A percentile compares a stretch with the other conserved stretches of the same genome.
phyloP scores from a whole-genome alignment of 2,113 vertebrate genomes.

The Periophthalmodon schlosseri region DNA sequence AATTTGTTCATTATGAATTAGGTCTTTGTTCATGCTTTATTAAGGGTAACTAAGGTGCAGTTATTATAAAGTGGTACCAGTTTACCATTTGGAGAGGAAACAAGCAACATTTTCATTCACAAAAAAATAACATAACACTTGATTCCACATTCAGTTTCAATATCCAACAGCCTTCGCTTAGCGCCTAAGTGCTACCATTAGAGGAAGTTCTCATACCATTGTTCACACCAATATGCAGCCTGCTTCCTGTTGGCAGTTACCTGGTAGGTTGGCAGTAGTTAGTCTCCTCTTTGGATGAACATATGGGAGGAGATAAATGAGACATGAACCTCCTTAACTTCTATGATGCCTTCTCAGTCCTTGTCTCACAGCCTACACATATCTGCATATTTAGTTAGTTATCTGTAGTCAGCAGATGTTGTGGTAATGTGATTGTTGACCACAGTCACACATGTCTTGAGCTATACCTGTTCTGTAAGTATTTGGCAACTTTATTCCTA shows the following conservation, averaged over 20 bases:
- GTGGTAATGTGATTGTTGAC: constrained; percentile 53
- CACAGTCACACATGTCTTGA: constrained; percentile 25
- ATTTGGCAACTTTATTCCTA: too few relatives aligned
- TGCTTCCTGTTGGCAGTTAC: constrained; percentile 64
- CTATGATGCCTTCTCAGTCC: background rate
- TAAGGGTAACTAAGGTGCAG: too few relatives aligned
- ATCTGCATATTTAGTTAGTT: background rate
- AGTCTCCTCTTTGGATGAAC: constrained; percentile 29
- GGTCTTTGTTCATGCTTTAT: too few relatives aligned
- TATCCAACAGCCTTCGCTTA: constrained; percentile 7
- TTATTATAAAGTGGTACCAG: too few relatives aligned
- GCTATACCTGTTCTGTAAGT: constrained; percentile 6
- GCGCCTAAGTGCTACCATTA: constrained; percentile 50
- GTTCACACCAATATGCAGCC: constrained; percentile 29
- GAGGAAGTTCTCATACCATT: constrained; percentile 17
- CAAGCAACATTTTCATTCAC: constrained; percentile 64
- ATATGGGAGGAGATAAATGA: constrained; percentile 24
- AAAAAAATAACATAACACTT: constrained; percentile 44
- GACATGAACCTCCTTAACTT: background rate
- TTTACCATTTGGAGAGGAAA: constrained; percentile 59
- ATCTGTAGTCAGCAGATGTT: background rate
- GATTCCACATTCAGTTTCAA: constrained; percentile 63
- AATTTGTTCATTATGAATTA: too few relatives aligned
- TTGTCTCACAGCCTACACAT: constrained; percentile 8
- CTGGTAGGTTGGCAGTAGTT: constrained; percentile 72